Conservation (phyloP, 2,888 invertebrate genomes). For the Andrena camellia region DNA sequence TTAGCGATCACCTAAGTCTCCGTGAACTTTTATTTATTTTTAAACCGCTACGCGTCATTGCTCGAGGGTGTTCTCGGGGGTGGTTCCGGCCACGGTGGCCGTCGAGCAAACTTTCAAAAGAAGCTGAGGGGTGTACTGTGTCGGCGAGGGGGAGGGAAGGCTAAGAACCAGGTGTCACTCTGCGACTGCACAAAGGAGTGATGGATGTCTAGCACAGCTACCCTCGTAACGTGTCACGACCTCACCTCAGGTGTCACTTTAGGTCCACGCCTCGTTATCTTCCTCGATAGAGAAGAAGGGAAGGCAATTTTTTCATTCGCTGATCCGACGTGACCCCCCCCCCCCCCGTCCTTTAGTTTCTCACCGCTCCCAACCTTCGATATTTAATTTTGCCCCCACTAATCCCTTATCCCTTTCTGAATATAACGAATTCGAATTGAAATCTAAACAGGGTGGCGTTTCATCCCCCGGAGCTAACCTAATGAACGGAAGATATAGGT, state of each 20-base stretch:
- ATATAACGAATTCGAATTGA: neutral
- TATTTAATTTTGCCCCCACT: neutral
- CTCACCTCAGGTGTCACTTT: slow-evolving; percentile 81
- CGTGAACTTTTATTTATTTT: slow-evolving; percentile 75
- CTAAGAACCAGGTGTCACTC: slow-evolving; percentile 82
- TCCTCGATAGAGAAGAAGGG: slow-evolving; percentile 55
- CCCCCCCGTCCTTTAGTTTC: neutral
- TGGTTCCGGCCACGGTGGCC: slow-evolving; percentile 66
- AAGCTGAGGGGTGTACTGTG: slow-evolving; percentile 55
- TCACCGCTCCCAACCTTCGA: slow-evolving; percentile 3
- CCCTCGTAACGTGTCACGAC: slow-evolving; percentile 79
- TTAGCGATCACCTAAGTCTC: slow-evolving; percentile 65
- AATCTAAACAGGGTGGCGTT: no score
- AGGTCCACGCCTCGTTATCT: slow-evolving; percentile 81
- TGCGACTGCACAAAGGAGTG: slow-evolving; percentile 78
- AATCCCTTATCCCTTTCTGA: neutral
- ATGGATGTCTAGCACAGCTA: slow-evolving; percentile 80
- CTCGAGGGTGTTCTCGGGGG: slow-evolving; percentile 61
- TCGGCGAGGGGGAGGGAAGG: slow-evolving; percentile 59
- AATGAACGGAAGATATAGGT: neutral
- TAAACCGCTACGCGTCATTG: slow-evolving; percentile 60
- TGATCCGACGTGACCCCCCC: slow-evolving; percentile 20
- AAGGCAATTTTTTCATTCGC: slow-evolving; percentile 29
- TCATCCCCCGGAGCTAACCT: no score
- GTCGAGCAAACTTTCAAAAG: slow-evolving; percentile 61